Evolutionary conservation across 1,140 invertebrate species (phyloP).

Genomic region (Dreissena rostriformis): DNA sequence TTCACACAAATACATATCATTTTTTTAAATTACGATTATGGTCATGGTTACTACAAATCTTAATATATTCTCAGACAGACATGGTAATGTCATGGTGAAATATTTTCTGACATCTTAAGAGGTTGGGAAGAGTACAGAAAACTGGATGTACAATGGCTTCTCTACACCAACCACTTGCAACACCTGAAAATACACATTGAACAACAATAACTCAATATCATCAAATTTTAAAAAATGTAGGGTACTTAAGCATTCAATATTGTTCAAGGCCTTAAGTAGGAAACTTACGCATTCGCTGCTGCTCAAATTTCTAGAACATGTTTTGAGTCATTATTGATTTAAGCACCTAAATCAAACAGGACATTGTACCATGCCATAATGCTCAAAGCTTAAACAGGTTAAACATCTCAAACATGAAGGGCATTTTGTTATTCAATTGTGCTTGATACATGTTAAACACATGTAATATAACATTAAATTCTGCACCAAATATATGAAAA

Average conservation of each 20-base stretch:
- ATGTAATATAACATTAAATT: too few species aligned
- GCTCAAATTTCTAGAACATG: background rate
- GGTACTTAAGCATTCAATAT: background rate
- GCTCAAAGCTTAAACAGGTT: too few species aligned
- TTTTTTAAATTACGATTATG: too few species aligned
- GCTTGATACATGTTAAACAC: too few species aligned
- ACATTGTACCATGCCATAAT: background rate
- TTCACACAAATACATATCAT: too few species aligned
- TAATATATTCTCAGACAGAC: background rate
- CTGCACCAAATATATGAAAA: background rate
- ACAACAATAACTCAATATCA: slow-evolving; percentile 34
- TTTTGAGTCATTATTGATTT: background rate
- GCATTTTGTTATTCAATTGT: too few species aligned
- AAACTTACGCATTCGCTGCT: background rate
- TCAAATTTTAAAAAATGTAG: slow-evolving; percentile 20
- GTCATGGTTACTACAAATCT: background rate
- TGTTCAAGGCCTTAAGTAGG: background rate
- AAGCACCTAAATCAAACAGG: background rate
- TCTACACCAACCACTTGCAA: slow-evolving; percentile 52
- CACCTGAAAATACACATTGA: slow-evolving; percentile 54
- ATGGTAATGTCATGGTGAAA: background rate
- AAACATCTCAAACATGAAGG: too few species aligned
- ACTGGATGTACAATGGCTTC: slow-evolving; percentile 65
- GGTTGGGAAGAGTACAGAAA: slow-evolving; percentile 67
- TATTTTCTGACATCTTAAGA: slow-evolving; percentile 57